These are phyloP conservation scores for Mactromeris polynyma DNA, from an alignment of 2,888 invertebrate species.

Conservation along the genomic window DNA sequence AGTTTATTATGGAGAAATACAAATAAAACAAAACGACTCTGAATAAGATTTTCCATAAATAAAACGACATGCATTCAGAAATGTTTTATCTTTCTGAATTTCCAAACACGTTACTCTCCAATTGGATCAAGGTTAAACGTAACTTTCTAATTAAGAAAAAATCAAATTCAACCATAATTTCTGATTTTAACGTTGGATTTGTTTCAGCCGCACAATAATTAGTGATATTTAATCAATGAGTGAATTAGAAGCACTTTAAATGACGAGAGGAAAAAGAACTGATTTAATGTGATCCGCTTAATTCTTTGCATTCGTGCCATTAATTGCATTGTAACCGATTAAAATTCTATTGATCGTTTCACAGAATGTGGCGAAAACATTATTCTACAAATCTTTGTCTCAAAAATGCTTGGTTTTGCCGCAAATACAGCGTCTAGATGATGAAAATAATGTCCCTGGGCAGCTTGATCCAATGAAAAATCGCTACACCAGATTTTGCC, in stretches of 20 bases:
- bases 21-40: no score
- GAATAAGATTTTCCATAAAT: no score
- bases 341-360: conserved; percentile 12
- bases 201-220: background rate
- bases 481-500: background rate
- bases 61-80: no score
- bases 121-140: no score
- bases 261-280: background rate
- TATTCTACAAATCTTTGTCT: background rate
- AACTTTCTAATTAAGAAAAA: no score
- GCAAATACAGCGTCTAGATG: background rate
- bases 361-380: background rate
- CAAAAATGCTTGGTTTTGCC: background rate
- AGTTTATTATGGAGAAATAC: no score
- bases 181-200: no score
- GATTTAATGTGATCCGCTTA: background rate
- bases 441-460: background rate
- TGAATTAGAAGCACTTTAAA: background rate
- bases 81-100: no score
- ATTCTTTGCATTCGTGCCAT: background rate
- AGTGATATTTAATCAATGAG: background rate
- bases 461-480: background rate
- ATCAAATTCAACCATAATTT: no score
- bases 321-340: conserved; percentile 17
- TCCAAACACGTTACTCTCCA: no score